Conservation (phyloP, 2,797 vertebrate genomes). For the Cetoscarus ocellatus region DNA sequence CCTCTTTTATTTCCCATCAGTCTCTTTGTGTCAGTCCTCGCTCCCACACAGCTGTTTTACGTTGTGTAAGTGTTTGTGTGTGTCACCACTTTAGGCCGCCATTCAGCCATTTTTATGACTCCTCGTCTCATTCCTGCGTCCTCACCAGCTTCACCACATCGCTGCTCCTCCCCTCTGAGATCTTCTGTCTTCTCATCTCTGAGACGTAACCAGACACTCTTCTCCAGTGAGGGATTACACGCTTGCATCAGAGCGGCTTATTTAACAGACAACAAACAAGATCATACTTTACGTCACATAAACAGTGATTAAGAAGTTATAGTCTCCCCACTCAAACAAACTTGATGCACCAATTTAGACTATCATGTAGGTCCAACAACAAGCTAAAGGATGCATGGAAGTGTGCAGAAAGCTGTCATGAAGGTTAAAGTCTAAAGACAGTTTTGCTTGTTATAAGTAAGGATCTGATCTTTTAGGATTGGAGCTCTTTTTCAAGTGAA, state of each 20-base stretch:
- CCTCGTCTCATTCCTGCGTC: conserved; percentile 33
- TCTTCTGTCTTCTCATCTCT: conserved; percentile 13
- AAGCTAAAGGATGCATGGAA: too few relatives aligned
- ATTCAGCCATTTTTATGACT: conserved; percentile 9
- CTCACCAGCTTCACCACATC: conserved; percentile 19
- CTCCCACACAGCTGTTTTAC: neutral
- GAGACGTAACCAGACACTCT: conserved; percentile 18
- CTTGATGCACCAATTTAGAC: too few relatives aligned
- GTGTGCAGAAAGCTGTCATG: too few relatives aligned
- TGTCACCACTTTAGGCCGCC: neutral
- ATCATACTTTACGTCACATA: neutral
- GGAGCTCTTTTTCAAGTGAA: too few relatives aligned
- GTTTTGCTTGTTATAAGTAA: too few relatives aligned
- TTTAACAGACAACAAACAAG: conserved; percentile 8
- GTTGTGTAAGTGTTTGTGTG: neutral
- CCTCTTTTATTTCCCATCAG: conserved; percentile 3
- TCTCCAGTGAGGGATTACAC: conserved; percentile 28
- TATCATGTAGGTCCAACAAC: too few relatives aligned
- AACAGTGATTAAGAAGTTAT: too few relatives aligned
- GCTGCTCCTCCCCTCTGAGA: conserved; percentile 26
- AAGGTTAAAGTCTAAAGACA: too few relatives aligned
- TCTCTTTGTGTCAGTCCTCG: neutral
- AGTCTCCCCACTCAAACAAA: neutral
- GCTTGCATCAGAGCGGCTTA: neutral
- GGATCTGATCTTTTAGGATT: too few relatives aligned